Conservation (phyloP, 2,797 vertebrate genomes). For the Rhabdophis nuchalis region DNA sequence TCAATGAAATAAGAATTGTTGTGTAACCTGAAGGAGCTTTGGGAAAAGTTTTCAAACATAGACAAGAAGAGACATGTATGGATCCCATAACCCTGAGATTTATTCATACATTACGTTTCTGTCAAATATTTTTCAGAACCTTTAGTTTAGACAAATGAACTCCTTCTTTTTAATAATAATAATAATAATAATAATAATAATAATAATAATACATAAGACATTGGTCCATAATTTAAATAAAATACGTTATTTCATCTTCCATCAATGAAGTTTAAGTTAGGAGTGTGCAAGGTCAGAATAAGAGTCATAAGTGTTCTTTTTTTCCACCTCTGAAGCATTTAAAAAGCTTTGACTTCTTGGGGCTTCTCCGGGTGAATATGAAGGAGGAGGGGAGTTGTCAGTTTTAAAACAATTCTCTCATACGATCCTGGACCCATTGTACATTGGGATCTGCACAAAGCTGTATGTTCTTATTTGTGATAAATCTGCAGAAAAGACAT, state of each 20-base stretch:
- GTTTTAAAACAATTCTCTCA: neutral
- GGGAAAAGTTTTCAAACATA: neutral
- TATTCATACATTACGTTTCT: neutral
- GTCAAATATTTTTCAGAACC: neutral
- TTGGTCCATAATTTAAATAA: neutral
- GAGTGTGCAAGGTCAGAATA: neutral
- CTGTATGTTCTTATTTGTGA: fast-evolving
- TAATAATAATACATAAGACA: neutral
- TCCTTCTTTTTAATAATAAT: neutral
- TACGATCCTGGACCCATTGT: neutral
- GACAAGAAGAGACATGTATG: neutral
- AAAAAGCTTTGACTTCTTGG: neutral
- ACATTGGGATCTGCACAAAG: neutral
- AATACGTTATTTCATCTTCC: neutral
- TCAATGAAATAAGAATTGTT: neutral
- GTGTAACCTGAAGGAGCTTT: neutral
- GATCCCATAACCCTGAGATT: neutral
- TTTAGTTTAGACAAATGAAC: neutral
- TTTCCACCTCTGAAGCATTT: neutral
- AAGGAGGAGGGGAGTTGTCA: neutral
- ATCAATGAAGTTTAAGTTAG: neutral
- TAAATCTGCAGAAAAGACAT: neutral
- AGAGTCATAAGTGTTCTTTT: neutral
- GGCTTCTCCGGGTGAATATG: neutral
- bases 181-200: too few species aligned